Conservation (phyloP, 2,888 invertebrate genomes). For the Cinara cedri region DNA sequence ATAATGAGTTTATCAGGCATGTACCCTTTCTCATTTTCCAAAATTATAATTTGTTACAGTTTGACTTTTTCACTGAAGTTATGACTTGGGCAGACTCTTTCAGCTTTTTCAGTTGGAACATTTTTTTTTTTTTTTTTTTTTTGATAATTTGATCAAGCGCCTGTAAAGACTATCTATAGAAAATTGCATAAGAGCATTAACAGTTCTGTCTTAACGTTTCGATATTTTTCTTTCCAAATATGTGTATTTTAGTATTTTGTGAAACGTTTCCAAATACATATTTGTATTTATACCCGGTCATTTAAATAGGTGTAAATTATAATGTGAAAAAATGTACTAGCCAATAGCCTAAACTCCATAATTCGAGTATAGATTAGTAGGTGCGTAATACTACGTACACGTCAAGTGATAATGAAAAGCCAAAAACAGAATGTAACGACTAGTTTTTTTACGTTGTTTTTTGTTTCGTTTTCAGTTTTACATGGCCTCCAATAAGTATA, state of each 20-base stretch:
- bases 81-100: constrained; percentile 11
- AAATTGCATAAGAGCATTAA: not conserved
- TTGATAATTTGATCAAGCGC: not conserved
- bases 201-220: constrained; percentile 7
- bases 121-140: too few relatives aligned
- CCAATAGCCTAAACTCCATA: too few relatives aligned
- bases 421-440: too few relatives aligned
- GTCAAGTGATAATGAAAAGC: too few relatives aligned
- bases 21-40: not conserved
- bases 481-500: too few relatives aligned
- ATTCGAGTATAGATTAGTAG: too few relatives aligned
- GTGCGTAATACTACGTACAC: too few relatives aligned
- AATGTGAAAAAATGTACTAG: too few relatives aligned
- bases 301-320: too few relatives aligned
- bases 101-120: not conserved
- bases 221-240: constrained; percentile 7
- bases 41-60: not conserved
- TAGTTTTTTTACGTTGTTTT: too few relatives aligned
- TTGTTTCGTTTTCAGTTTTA: too few relatives aligned
- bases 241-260: constrained; percentile 3
- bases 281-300: constrained; percentile 14
- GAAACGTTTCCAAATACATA: not conserved
- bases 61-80: not conserved
- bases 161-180: not conserved
- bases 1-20: not conserved